Evolutionary conservation across 1,140 invertebrate genomes (phyloP), one percentile per base, ranked within the genome.

Genomic region (Plectrocnemia conspersa): DNA sequence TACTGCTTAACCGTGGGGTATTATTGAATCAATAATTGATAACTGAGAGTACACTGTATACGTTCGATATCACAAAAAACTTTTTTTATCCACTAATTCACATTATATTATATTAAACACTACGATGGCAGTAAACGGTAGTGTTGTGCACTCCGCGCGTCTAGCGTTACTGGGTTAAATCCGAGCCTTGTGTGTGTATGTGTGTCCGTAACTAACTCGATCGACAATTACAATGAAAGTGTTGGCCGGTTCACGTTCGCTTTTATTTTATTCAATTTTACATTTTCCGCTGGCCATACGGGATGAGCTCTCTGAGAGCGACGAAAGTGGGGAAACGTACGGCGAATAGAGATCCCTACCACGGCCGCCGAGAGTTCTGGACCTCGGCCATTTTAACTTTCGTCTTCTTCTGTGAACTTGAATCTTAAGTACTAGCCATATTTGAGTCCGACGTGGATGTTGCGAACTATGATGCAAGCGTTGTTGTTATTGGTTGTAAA

Each of bases 161-260:
- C n/a, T n/a, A 9, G 18, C 10, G 6, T 38, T 38, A 38, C 6
- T 38, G 35, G 15, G 35, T 38, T 38, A 38, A 38, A 13, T 38
- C 35, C 35, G 35, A 38, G n/a, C n/a, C n/a, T n/a, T n/a, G n/a
- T n/a, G n/a, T n/a, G 7, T 38, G 35, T 29, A 29, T 13, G 10
- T 16, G 35, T 38, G 35, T 7, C 35, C 35, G 35, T 38, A 38
- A 38, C 35, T 50, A 50, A 50, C 47, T 50, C 47, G 47, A 16
- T 16, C 47, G 35, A 38, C 47, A 50, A 50, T 38, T 50, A 50
- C 47, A 50, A 50, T 50, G 47, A 50, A 50, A 50, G 47, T 50
- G 47, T 38, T 50, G 3, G 16, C 23, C 10, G 32, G 19, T 21
- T 9, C 11, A 21, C 47, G 47, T 35, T 9, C 9, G 32, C 47